These are phyloP conservation scores for Nycticryphes semicollaris DNA, from an alignment of 2,113 vertebrate genomes.

Conservation along the genomic window DNA sequence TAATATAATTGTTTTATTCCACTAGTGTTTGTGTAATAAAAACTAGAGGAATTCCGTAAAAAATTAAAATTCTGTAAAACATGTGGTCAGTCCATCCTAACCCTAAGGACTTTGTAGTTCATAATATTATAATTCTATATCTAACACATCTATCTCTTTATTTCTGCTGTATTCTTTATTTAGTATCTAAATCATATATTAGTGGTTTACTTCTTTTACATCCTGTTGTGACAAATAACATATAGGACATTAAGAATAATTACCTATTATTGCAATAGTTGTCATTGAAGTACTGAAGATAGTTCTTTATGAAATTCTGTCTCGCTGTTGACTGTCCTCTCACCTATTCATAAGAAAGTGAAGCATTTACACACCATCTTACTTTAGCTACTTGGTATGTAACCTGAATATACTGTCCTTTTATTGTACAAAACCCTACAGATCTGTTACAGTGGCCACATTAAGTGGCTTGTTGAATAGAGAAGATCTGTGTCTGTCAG, in stretches of 20 bases:
- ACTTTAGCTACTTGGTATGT: neutral
- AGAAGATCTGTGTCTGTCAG: neutral
- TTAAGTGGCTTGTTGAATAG: neutral
- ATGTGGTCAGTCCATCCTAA: neutral
- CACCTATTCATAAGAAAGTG: neutral
- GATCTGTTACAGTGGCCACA: neutral
- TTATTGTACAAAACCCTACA: neutral
- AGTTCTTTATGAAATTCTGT: neutral
- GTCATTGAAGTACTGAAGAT: neutral
- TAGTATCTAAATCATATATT: neutral
- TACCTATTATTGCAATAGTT: neutral
- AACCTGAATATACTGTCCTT: neutral
- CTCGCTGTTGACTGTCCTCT: neutral
- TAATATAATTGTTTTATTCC: neutral
- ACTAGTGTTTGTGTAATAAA: neutral
- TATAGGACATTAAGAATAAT: neutral
- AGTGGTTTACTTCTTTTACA: neutral
- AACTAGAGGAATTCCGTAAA: neutral
- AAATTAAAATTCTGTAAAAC: neutral
- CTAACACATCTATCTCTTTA: neutral
- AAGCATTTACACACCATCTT: neutral
- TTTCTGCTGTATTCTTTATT: neutral
- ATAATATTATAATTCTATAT: neutral
- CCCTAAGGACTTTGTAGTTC: neutral
- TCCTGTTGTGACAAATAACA: neutral